Evolutionary conservation across 2,888 invertebrate genomes (phyloP), one percentile per base, ranked within the genome.

Genomic region (Camptogramma bilineatum): DNA sequence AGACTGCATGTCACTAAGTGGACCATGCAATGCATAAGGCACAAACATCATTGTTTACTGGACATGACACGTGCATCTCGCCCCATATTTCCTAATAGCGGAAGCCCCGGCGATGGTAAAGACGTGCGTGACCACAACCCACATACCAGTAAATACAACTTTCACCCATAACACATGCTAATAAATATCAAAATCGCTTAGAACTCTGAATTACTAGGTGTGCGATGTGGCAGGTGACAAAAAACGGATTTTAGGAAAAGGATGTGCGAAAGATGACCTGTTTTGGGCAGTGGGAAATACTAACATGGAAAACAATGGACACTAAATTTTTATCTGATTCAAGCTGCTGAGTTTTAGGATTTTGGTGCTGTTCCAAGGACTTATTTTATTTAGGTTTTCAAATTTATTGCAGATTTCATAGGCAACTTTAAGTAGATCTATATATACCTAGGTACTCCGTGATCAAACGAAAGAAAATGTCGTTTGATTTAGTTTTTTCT

Each of bases 21-120:
- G 60, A 62, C 47, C 55, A 58, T 52, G 51, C 63, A 62, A 58
- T 55, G 62, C 44, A 44, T 7, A 65, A 53, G 60, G 50, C 52
- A 60, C 61, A 61, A 59, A 60, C 55, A 7, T 47, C 50, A 51
- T 57, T 71, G 73, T 78, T 73, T 68, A 75, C 70, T 64, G 69
- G 53, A 55, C 61, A 60, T 47, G 68, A 62, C 70, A 67, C 74
- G 75, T 74, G 78, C 75, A 74, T 75, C 66, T 72, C 75, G 81
- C 59, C 76, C 79, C 73, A 86, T 80, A 83, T 84, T 81, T 74
- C 73, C 64, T 77, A 78, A 82, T 73, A 72, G 76, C 82, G 86
- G 87, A 87, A 85, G 76, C 76, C 66, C 64, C 68, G 66, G 65
- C 68, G 73, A 69, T 73, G 75, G 74, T 58, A 64, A 60, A 69